phyloP scores from a whole-genome alignment of 2,888 invertebrate species.

The Magallana nippona region DNA sequence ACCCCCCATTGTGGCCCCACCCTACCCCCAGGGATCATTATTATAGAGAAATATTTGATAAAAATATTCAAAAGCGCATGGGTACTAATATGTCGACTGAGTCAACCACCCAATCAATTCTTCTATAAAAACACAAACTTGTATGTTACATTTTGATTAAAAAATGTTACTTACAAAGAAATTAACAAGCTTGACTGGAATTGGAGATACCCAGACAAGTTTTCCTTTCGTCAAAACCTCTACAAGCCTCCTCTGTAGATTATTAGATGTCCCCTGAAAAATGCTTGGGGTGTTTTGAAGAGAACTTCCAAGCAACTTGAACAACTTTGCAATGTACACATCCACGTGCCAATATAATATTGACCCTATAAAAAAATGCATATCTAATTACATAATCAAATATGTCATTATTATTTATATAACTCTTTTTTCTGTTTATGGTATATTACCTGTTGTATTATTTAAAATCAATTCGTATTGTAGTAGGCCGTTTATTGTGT shows the following conservation, averaged over 20 bases:
- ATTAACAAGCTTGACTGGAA: slow-evolving; percentile 36
- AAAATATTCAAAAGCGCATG: no score
- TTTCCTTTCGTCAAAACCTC: slow-evolving; percentile 12
- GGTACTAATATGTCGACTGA: no score
- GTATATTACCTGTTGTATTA: not conserved
- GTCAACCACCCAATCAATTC: no score
- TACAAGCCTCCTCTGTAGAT: not conserved
- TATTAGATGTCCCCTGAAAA: not conserved
- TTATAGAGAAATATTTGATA: no score
- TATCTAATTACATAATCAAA: not conserved
- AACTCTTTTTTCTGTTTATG: not conserved
- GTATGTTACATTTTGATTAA: no score
- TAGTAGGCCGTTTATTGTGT: not conserved
- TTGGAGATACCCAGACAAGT: slow-evolving; percentile 28
- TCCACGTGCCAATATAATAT: slow-evolving; percentile 1
- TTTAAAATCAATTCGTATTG: not conserved
- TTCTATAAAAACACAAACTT: no score
- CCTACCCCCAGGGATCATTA: no score
- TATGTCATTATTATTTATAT: not conserved
- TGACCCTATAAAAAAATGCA: slow-evolving; percentile 32
- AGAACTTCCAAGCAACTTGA: not conserved
- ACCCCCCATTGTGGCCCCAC: no score
- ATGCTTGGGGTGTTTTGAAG: slow-evolving; percentile 37
- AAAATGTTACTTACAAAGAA: slow-evolving; percentile 30
- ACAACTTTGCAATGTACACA: slow-evolving; percentile 19